Base-by-base conservation (phyloP, 2,797 vertebrate species). In the Lepus townsendii region DNA sequence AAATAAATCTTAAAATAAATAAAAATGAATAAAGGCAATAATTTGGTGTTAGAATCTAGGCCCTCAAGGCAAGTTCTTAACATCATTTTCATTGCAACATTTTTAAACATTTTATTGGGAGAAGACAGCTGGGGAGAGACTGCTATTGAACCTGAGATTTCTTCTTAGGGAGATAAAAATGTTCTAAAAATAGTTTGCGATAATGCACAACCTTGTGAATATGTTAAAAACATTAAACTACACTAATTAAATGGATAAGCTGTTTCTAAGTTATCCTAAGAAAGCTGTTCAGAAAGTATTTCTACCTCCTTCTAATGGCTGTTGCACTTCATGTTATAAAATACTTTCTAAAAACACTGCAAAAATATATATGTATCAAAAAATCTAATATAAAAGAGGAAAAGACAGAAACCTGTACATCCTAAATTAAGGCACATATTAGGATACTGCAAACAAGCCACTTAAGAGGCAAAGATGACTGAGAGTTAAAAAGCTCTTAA, bases 351-450 rank as follows among this genome's bases (percentile, higher is more conserved):
- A 91, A 76, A 94, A 69, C 57, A 76, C 26, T 68, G 91, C 93
- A 91, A 96, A 57, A 57, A 57, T 47, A 47, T 42, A 88, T 90
- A 42, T 5, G 24, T 42, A 91, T 47, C 9, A 88, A 93, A 93
- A 90, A 91, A n/a, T 22, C 27, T 89, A 76, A 52, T 6, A 77
- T 52, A 76, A 60, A 12, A 91, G 90, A 75, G 52, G 90, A 60
- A 88, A 52, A 80, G 73, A 78, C 17, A 95, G 52, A 93, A 96
- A 84, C 17, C 27, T 77, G 92, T 83, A 75, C 42, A 63, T 72
- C 60, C 68, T 77, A 93, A 93, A 93, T 94, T 90, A 93, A 95
- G 30, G 3, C 24, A 92, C 38, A 16, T 72, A 87, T 82, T 35
- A 78, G 27, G 52, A 94, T 83, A 75, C 42, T 13, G 27, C 88